Evolutionary conservation across 1,140 invertebrate genomes (phyloP).

Genomic region (Aethina tumida): DNA sequence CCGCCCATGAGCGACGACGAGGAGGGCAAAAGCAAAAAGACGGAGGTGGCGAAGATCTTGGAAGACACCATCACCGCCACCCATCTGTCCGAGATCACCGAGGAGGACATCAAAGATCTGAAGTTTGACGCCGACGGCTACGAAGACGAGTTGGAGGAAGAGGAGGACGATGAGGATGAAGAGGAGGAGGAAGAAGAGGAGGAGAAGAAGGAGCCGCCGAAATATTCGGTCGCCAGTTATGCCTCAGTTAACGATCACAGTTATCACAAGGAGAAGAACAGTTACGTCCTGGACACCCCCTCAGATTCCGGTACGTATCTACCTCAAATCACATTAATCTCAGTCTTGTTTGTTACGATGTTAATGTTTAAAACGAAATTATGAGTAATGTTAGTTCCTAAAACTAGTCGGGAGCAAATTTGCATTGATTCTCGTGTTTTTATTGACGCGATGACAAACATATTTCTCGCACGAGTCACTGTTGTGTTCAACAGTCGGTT

Average conservation of each 20-base stretch:
- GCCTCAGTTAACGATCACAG: slow-evolving; percentile 50
- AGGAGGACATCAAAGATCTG: slow-evolving; percentile 27
- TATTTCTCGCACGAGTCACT: no score
- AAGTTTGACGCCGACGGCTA: slow-evolving; percentile 22
- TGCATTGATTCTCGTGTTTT: no score
- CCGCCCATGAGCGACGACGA: slow-evolving; percentile 37
- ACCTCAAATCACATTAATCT: background rate
- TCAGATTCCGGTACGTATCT: slow-evolving; percentile 72
- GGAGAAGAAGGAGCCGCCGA: slow-evolving; percentile 27
- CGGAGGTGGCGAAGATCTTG: slow-evolving; percentile 20
- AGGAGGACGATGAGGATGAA: slow-evolving; percentile 19
- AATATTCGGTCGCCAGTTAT: slow-evolving; percentile 10
- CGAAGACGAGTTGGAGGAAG: slow-evolving; percentile 29
- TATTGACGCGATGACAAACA: no score
- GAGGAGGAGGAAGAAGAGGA: slow-evolving; percentile 18
- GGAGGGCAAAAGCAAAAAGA: slow-evolving; percentile 19
- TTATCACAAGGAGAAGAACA: slow-evolving; percentile 50
- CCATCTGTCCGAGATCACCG: slow-evolving; percentile 21
- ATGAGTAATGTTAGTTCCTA: no score
- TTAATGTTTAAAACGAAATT: no score
- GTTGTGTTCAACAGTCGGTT: no score
- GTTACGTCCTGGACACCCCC: slow-evolving; percentile 66
- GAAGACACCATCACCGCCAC: slow-evolving; percentile 24
- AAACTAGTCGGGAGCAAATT: no score
- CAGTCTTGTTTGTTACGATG: background rate